Evolutionary conservation across 2,888 invertebrate genomes (phyloP), one percentile per base, ranked within the genome.

Genomic region (Hirudinaria manillensis): DNA sequence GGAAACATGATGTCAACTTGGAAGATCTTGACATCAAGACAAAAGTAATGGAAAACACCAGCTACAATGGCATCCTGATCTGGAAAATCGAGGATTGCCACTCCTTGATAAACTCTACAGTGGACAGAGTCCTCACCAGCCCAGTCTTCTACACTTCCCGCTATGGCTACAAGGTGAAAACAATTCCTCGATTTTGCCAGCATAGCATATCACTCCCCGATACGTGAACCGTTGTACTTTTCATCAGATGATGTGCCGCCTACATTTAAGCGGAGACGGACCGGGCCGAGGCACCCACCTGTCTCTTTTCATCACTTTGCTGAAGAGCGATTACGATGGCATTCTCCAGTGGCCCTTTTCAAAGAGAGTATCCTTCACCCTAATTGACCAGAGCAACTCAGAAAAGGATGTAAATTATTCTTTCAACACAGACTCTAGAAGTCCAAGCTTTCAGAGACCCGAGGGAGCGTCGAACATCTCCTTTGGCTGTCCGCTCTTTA

Each of bases 391-490:
- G 78, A 81, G 80, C 67, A 38, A 68, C 7, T 21, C 24, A 24
- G 77, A 80, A 19, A 81, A 83, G 29, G 82, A 85, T 72, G 78
- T 84, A 4, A 77, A 82, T n/a, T 85, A 85, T 76, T 81, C 84
- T 0, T 85, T 85, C 78, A 77, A 82, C 55, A 84, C 84, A 0
- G 85, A 85, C 77, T 81, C 82, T 0, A 80, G 79, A 67, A 83
- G 84, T 72, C 80, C 82, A 3, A 83, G 83, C 0, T 85, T 84
- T 79, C 80, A 81, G 74, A 78, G 82, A 32, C 85, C 85, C 4
- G 80, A 79, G n/a, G 79, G 82, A 2, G 83, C 83, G 75, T 84
- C 84, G 83, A 85, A 85, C 80, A 84, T 85, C 19, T 85, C 85
- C 4, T 82, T 82, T 77, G 85, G 85, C 0, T 84, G 84, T 76